Conservation (phyloP, 2,888 invertebrate genomes). For the Neoitamus cyanurus region DNA sequence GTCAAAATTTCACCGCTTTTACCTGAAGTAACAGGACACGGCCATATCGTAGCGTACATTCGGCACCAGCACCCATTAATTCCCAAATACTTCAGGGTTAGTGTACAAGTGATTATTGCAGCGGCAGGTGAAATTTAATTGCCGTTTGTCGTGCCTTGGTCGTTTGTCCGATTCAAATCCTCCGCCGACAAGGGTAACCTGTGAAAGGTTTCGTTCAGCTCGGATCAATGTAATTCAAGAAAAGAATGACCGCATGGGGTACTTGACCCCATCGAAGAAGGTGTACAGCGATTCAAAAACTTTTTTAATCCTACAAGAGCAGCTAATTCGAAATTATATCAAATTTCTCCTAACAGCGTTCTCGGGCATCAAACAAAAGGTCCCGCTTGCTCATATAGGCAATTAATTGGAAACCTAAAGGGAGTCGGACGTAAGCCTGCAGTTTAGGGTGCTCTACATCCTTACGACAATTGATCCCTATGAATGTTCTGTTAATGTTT, state of each 20-base stretch:
- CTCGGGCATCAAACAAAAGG: neutral
- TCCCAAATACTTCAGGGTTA: constrained; percentile 41
- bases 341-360: neutral
- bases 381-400: neutral
- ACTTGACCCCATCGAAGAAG: neutral
- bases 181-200: neutral
- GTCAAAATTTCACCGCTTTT: constrained; percentile 4
- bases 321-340: neutral
- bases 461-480: neutral
- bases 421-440: neutral
- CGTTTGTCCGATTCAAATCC: constrained; percentile 27
- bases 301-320: neutral
- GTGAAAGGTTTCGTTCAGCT: neutral
- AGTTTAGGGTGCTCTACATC: neutral
- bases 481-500: neutral
- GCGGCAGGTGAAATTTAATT: constrained; percentile 52
- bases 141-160: constrained; percentile 50
- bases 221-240: neutral
- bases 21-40: neutral
- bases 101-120: constrained; percentile 50
- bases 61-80: constrained; percentile 48
- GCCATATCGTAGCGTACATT: neutral
- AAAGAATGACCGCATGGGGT: neutral
- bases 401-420: neutral
- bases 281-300: neutral